These are phyloP conservation scores for Lamprotornis superbus DNA, from an alignment of 2,113 vertebrate genomes.

Conservation along the genomic window DNA sequence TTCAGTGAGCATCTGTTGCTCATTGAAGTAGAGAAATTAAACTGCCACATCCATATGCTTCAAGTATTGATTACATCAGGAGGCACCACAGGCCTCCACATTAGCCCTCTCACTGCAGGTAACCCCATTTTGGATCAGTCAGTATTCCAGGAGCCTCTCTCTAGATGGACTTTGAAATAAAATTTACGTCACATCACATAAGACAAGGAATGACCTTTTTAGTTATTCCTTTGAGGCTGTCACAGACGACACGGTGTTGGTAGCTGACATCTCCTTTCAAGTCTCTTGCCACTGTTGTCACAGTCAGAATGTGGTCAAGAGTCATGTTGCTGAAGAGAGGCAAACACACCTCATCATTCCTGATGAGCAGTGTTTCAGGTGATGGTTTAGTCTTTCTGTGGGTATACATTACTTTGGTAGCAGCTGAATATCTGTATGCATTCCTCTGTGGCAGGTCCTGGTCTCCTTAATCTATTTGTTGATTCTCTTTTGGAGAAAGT, in stretches of 20 bases:
- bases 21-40: slow-evolving; percentile 5
- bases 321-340: neutral
- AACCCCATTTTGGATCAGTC: neutral
- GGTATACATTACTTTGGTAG: neutral
- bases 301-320: neutral
- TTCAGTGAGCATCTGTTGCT: slow-evolving; percentile 12
- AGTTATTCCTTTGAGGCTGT: slow-evolving; percentile 25
- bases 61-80: neutral
- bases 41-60: neutral
- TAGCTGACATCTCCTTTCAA: slow-evolving; percentile 32
- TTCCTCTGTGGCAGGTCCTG: neutral
- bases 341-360: neutral
- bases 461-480: neutral
- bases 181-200: slow-evolving; percentile 2
- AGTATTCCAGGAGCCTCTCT: neutral
- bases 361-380: neutral
- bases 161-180: slow-evolving; percentile 24
- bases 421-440: neutral
- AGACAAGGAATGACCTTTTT: slow-evolving; percentile 28
- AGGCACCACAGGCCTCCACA: neutral
- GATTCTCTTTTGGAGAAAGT: neutral
- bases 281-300: neutral
- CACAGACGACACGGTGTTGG: neutral
- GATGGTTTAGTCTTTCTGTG: neutral
- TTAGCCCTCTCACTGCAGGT: neutral